Base-by-base conservation (phyloP, 2,113 vertebrate species). In the Cygnus atratus region DNA sequence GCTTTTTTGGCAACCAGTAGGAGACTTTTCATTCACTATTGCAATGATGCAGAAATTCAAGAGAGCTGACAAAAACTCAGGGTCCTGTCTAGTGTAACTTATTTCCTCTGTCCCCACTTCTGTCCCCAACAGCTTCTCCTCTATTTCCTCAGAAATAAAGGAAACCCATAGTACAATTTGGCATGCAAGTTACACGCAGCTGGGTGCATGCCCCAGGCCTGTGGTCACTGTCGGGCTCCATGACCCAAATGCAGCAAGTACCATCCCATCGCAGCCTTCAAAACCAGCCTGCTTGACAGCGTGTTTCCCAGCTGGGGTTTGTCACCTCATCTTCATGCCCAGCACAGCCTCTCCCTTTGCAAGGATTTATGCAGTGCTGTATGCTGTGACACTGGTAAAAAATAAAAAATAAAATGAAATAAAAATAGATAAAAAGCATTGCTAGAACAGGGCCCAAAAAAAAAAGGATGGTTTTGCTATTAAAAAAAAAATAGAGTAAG, bases 151-250 rank as follows among this genome's bases (percentile, higher is more conserved):
- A 71, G 43, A 68, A 59, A 5, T 5, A 41, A 12, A 57, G 46
- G 7, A 41, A 39, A 24, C 43, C 9, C 31, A 3, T 31, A 21
- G 26, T 21, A 5, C 8, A 25, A 24, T 11, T 8, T 11, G 54
- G 37, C 29, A 0, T n/a, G 16, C 3, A 28, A 21, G 4, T 17
- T 25, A 21, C 35, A 16, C 10, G 1, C 8, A 11, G 39, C 6
- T 50, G 55, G 35, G 31, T 16, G 13, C 10, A 0, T 1, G 4
- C 14, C 48, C 58, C 67, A 31, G 2, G 4, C 48, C 48, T 70
- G 44, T 14, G 66, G 26, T 37, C 1, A 0, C 39, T n/a, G 26
- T 35, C 71, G 6, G 19, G 33, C 65, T 71, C 13, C 5, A 0
- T 4, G 2, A 46, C 70, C 41, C 59, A 67, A 59, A 67, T 9